These are phyloP conservation scores for Rhynchonycteris naso DNA, from an alignment of 2,797 vertebrate species.

Conservation along the genomic window DNA sequence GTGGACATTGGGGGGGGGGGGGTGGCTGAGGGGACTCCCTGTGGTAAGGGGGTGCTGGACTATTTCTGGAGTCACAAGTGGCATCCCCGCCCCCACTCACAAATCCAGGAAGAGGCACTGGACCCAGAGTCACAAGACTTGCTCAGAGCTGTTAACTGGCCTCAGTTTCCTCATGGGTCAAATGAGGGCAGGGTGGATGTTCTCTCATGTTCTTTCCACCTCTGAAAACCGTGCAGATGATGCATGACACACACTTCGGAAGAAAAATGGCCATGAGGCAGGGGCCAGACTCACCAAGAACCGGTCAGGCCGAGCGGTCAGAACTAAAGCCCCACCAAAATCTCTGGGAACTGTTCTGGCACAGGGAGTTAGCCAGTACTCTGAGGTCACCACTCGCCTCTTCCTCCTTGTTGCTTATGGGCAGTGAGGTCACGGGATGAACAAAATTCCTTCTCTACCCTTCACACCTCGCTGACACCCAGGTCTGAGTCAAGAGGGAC, in stretches of 20 bases:
- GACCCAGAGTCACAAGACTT: not conserved
- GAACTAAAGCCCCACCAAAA: not conserved
- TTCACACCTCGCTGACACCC: not conserved
- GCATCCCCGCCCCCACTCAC: not conserved
- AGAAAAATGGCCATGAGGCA: not conserved
- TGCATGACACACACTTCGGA: not conserved
- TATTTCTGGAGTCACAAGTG: not conserved
- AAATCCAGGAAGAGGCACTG: not conserved
- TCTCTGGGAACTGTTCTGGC: not conserved
- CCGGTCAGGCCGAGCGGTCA: not conserved
- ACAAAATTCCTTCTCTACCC: conserved; percentile 6
- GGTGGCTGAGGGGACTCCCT: not conserved
- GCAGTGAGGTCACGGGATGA: conserved; percentile 2
- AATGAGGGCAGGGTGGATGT: not conserved
- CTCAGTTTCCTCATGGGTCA: not conserved
- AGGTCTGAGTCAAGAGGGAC: conserved; percentile 24
- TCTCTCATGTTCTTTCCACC: not conserved
- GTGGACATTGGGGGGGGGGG: not conserved
- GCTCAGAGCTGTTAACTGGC: not conserved
- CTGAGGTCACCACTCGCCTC: not conserved
- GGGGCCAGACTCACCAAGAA: not conserved
- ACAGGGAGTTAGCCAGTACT: not conserved
- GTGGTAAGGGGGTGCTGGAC: not conserved
- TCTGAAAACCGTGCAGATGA: not conserved
- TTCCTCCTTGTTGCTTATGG: not conserved